These are phyloP conservation scores for Trachops cirrhosus DNA, from an alignment of 2,797 vertebrate species.

Conservation along the genomic window DNA sequence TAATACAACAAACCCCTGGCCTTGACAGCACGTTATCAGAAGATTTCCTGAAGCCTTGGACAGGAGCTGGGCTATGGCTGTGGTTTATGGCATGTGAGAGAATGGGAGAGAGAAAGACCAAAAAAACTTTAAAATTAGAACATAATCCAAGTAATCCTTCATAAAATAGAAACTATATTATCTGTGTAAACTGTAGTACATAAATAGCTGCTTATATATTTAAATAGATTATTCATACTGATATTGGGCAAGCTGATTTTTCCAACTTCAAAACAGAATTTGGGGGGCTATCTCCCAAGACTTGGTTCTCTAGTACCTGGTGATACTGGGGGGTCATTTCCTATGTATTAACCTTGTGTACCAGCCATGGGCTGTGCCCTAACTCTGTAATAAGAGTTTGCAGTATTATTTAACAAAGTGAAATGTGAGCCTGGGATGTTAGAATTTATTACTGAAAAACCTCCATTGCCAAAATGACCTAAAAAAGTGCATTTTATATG, in stretches of 20 bases:
- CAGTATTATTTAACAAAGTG: constrained; percentile 2
- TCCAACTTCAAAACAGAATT: constrained; percentile 49
- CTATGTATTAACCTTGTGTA: neutral
- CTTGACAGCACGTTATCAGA: neutral
- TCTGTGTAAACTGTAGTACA: neutral
- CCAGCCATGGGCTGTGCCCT: neutral
- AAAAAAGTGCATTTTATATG: constrained; percentile 54
- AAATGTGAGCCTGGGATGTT: constrained; percentile 8
- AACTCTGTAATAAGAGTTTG: neutral
- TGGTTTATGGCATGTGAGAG: neutral
- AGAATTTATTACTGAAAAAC: constrained; percentile 36
- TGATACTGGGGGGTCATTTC: neutral
- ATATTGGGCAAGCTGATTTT: constrained; percentile 21
- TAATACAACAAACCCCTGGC: neutral
- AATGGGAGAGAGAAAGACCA: neutral
- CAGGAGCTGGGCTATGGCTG: neutral
- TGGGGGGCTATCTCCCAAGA: neutral
- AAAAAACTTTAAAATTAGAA: neutral
- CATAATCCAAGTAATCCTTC: constrained; percentile 1
- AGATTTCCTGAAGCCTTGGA: neutral
- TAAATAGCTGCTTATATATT: neutral
- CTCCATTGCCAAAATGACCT: constrained; percentile 33
- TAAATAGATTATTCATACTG: constrained; percentile 1
- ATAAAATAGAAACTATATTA: constrained; percentile 28
- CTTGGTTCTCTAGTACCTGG: constrained; percentile 24